Evolutionary conservation across 2,113 vertebrate species (phyloP), one percentile per base, ranked within the genome.

Genomic region (Muntiacus reevesi): DNA sequence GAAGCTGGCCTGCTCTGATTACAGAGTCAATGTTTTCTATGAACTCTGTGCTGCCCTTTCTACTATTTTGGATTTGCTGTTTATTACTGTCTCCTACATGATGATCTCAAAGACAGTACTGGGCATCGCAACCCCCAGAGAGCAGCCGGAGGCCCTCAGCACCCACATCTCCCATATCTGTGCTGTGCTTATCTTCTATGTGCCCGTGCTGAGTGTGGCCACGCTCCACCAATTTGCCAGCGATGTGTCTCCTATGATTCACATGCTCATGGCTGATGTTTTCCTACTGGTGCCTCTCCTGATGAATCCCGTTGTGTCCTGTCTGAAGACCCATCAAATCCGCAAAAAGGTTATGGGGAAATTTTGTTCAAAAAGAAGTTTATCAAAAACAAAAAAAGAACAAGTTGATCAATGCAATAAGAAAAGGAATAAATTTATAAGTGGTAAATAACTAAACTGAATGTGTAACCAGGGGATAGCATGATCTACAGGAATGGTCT

Each of bases 271-370:
- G 96, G 96, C 97, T 79, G 93, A 97, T 0, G 1, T 97, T 90
- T 98, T 95, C 2, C 60, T 98, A 15, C 59, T 98, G 16, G 79
- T 98, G 36, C 97, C 90, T 0, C 94, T 95, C 5, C 12, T 96
- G 60, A 93, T 98, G 7, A 98, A 98, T 94, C 97, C 97, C 55
- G 55, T 96, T 0, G 1, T 98, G 62, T 98, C 97, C 40, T 95
- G 95, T 1, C 2, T 97, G 71, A 98, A 91, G 25, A 98, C 57
- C 5, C 83, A 4, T 14, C 55, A 67, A 8, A 94, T 98, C 19
- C 3, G 3, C 71, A 64, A 92, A 64, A 98, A 85, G 16, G 13
- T 97, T 23, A 15, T 85, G 19, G 45, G 25, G 45, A 97, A 96
- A 60, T 7, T 97, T 85, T 82, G 55, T 55, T 27, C 45, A 33